phyloP scores from a whole-genome alignment of 2,113 vertebrate genomes.

The Oenanthe oenanthe region DNA sequence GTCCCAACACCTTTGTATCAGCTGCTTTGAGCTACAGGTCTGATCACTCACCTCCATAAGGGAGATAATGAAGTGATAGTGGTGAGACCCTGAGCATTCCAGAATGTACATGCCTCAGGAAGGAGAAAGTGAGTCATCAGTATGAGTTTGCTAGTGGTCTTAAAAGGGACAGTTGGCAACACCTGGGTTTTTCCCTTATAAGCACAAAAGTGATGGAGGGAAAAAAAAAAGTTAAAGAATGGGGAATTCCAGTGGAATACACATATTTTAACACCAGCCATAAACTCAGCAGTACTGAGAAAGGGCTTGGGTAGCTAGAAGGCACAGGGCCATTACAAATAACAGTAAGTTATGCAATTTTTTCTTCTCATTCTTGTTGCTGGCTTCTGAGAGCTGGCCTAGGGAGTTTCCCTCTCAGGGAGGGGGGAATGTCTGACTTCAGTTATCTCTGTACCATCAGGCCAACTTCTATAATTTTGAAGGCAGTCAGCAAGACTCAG shows the following conservation, averaged over 20 bases:
- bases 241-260: slow-evolving; percentile 39
- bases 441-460: not conserved
- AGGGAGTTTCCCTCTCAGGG: not conserved
- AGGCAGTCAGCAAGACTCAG: not conserved
- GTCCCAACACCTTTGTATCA: not conserved
- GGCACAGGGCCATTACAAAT: slow-evolving; percentile 1
- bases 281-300: not conserved
- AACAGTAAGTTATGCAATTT: slow-evolving; percentile 35
- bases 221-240: not conserved
- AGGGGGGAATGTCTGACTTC: not conserved
- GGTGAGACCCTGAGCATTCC: not conserved
- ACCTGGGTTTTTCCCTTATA: not conserved
- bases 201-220: not conserved
- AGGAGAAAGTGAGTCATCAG: not conserved
- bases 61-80: accelerated
- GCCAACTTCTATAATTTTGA: not conserved
- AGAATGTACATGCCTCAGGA: not conserved
- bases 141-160: not conserved
- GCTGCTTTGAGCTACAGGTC: accelerated
- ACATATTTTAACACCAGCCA: not conserved
- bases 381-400: not conserved
- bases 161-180: not conserved
- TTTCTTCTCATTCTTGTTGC: slow-evolving; percentile 17
- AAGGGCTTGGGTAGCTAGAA: not conserved
- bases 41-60: accelerated